phyloP scores from a whole-genome alignment of 2,888 invertebrate genomes.

The Temnothorax ravouxi region DNA sequence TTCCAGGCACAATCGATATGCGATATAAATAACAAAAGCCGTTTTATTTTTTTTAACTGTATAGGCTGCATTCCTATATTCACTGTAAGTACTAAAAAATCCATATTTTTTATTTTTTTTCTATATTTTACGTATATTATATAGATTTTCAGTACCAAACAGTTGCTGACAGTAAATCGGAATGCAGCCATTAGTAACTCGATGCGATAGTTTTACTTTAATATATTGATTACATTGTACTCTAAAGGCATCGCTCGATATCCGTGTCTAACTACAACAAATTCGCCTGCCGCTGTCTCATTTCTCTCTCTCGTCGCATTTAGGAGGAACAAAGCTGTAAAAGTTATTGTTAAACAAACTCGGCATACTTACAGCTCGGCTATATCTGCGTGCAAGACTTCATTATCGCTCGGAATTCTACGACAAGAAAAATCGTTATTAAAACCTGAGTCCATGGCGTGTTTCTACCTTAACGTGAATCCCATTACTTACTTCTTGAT shows the following conservation, averaged over 20 bases:
- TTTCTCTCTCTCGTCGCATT: not conserved
- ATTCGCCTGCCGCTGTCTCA: not conserved
- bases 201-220: not conserved
- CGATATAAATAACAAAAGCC: constrained; percentile 42
- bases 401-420: constrained; percentile 92
- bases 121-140: too few species aligned
- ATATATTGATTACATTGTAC: not conserved
- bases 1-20: constrained; percentile 7
- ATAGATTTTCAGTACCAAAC: not conserved
- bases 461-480: constrained; percentile 24
- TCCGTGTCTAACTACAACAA: not conserved
- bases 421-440: constrained; percentile 78
- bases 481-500: constrained; percentile 91
- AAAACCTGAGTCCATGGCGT: not conserved
- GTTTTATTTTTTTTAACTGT: not conserved
- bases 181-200: not conserved
- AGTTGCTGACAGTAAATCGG: too few species aligned
- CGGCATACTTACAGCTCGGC: constrained; percentile 92
- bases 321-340: not conserved
- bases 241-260: not conserved
- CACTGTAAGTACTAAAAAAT: too few species aligned
- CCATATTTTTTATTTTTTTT: too few species aligned
- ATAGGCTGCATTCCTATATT: too few species aligned
- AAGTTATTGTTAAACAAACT: not conserved
- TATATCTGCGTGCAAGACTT: constrained; percentile 93